Base-by-base conservation (phyloP, 2,888 invertebrate genomes). In the Mycalesis mineus region DNA sequence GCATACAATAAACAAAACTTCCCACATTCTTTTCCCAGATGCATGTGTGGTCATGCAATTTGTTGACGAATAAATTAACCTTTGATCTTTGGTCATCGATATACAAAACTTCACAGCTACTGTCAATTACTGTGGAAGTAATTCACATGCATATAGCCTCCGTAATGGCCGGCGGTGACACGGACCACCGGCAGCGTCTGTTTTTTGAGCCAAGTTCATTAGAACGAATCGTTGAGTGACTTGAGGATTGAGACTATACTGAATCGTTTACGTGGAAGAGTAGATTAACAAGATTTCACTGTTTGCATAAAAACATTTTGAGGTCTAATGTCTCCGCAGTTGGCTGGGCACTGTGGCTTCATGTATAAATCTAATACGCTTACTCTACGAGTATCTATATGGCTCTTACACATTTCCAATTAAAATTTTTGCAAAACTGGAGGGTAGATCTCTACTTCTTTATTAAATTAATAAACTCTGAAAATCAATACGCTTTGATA, bases 161-260 rank as follows among this genome's bases (percentile, higher is more conserved):
- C 60, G 57, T 66, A 67, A 67, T 65, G 65, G 60, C 59, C 57
- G 45, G 53, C 64, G 55, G 62, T 63, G 66, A 62, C 66, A 63
- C 56, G 61, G 87, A 84, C 87, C 87, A 87, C 88, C 86, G 78
- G 80, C 73, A 78, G 71, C 68, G 85, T 68, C 67, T 61, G 77
- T 86, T 88, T 88, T 87, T 87, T 85, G 53, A 75, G 69, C 73
- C 69, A 72, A 74, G 78, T 78, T 84, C 84, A 82, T 84, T 84
- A 84, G 73, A 67, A 65, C 68, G 68, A 74, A 73, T 72, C 72
- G 70, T 71, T 77, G 74, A 77, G 73, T 77, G 81, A 78, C 79
- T 77, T 75, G 76, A 63, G 71, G 68, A 68, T 77, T 75, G 75
- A 65, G 71, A 69, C 69, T 68, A 15, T 15, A 68, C 68, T 69